Evolutionary conservation across 2,888 invertebrate species (phyloP), one percentile per base, ranked within the genome.

Genomic region (Drosophila atroscutellata): DNA sequence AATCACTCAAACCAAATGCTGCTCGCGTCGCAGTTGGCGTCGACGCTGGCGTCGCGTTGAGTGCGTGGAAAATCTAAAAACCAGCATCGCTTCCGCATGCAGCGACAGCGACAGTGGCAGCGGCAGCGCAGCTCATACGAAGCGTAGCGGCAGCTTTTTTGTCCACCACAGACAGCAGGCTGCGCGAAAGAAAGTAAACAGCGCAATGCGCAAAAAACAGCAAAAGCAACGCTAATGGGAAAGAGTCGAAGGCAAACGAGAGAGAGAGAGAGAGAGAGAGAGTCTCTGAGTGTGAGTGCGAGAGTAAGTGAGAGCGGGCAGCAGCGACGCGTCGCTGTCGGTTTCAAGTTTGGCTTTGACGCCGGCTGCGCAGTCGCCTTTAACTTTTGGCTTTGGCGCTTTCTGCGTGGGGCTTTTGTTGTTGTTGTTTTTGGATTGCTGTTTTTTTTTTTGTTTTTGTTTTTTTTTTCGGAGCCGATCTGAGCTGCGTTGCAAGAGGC

Each of bases 131-230:
- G 81, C 77, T 73, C 84, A 69, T 28, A 54, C 78, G 85, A 84
- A 82, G 83, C 83, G 80, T 80, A 69, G 80, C 83, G 62, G 59
- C 62, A 64, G 74, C 68, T 70, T 76, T 72, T 49, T 56, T 36
- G 37, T 54, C 52, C 52, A 54, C 67, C 54, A 58, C 67, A 69
- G 39, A 57, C 45, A 32, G 82, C 82, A 82, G 85, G 72, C 88
- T 75, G 83, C 85, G 77, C 84, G 83, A 87, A 86, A 90, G 90
- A 90, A 90, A 87, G 90, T 83, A 77, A 86, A 81, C 72, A 85
- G 81, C 71, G 81, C 81, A 88, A 81, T 89, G 88, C 90, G 83
- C 83, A 83, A 86, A 89, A 85, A 74, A 54, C 54, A 28, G 28
- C 26, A 55, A 18, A 26, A 54, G 18, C 24, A 11, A 3, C 6